Base-by-base conservation (phyloP, 2,797 vertebrate species). In the Macropodus opercularis region DNA sequence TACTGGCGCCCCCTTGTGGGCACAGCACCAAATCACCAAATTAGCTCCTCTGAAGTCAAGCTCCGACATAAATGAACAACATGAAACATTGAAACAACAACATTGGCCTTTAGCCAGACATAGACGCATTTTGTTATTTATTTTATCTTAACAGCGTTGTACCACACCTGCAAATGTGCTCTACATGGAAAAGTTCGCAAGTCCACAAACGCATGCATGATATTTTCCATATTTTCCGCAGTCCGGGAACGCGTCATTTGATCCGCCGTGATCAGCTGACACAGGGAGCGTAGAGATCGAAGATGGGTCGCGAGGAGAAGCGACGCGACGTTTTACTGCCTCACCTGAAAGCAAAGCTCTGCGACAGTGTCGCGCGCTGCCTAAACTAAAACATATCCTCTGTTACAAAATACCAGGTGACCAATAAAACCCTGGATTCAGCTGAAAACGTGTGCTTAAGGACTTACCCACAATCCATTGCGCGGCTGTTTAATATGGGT, bases 381-480 rank as follows among this genome's bases (percentile, higher is more conserved):
- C 3, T 17, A 5, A 50, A 15, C 11, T 21, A 9, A 32, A 57
- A 3, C 1, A 24, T 0, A 13, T n/a, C 0, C 8, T 12, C 18
- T 1, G 15, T 1, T 22, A 2, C 15, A 0, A 8, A 14, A 11
- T n/a, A 10, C 3, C 3, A 2, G 23, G 0, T 11, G 9, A 31
- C 7, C 34, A 12, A 65, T n/a, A 14, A 29, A 3, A 3, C 5
- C 24, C 8, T 29, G 0, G 29, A 10, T n/a, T 7, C 0, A 19
- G 19, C 2, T 22, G 3, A 42, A 1, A 14, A 5, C 1, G 8
- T 18, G 3, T 9, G 7, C 3, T 1, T n/a, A 31, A n/a, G 6
- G 13, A 31, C 1, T 2, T n/a, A 48, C 75, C 84, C 79, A 81
- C 54, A 40, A 69, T 61, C 40, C 84, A 49, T 67, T 80, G 79